phyloP scores from a whole-genome alignment of 2,888 invertebrate genomes.

The Sinodicranocentrus sp. region DNA sequence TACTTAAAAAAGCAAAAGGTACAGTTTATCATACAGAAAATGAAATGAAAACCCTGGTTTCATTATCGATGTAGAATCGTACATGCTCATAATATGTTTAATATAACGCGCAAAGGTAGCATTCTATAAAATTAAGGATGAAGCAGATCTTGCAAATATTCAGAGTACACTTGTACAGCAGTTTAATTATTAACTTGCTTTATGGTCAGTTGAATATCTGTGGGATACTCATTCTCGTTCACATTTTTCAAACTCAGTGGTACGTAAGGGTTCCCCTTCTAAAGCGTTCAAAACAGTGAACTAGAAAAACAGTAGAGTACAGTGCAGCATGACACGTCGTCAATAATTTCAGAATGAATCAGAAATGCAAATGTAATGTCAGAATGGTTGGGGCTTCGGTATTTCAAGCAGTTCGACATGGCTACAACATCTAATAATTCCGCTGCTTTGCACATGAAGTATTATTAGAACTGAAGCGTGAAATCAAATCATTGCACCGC shows the following conservation, averaged over 20 bases:
- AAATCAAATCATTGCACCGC: conserved; percentile 34
- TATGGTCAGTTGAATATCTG: conserved; percentile 7
- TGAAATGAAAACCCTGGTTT: conserved; percentile 22
- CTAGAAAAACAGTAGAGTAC: conserved; percentile 2
- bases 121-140: neutral
- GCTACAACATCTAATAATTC: too few species aligned
- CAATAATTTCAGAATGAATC: neutral
- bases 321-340: neutral
- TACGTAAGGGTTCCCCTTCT: neutral
- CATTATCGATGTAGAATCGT: neutral
- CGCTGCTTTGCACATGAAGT: too few species aligned
- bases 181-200: conserved; percentile 6
- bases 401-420: too few species aligned
- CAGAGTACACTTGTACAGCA: neutral
- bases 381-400: too few species aligned
- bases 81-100: neutral
- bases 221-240: conserved; percentile 6
- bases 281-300: neutral
- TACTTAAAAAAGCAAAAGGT: too few species aligned
- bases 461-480: conserved; percentile 35
- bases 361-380: too few species aligned
- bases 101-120: too few species aligned
- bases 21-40: too few species aligned
- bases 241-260: neutral
- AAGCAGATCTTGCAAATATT: neutral